These are phyloP conservation scores for Cryptotis parvus DNA, from an alignment of 2,113 vertebrate genomes.

Conservation along the genomic window DNA sequence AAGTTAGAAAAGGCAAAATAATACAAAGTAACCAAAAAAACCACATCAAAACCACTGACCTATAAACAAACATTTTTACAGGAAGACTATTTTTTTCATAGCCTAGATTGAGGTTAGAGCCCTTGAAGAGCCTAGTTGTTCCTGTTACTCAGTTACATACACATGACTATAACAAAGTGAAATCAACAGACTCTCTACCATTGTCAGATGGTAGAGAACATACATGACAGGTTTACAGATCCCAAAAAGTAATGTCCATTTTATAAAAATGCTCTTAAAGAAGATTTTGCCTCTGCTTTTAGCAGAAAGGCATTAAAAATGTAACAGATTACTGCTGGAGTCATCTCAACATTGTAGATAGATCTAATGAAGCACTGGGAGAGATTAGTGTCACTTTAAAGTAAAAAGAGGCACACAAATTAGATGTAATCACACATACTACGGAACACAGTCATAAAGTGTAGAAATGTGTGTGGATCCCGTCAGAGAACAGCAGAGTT, in stretches of 20 bases:
- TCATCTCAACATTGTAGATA: neutral
- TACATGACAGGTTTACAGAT: neutral
- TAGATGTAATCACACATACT: neutral
- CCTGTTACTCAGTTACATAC: neutral
- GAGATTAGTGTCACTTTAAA: neutral
- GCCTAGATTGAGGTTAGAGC: neutral
- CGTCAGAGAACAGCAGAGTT: neutral
- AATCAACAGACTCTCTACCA: neutral
- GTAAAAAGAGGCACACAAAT: neutral
- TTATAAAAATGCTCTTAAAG: neutral
- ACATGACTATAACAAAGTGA: neutral
- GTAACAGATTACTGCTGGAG: neutral
- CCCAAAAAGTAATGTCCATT: neutral
- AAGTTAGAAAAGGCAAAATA: too few species aligned
- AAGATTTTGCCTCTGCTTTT: neutral
- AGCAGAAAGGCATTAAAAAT: neutral
- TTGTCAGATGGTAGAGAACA: neutral
- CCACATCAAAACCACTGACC: neutral
- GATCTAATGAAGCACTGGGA: neutral
- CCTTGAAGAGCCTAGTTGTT: neutral
- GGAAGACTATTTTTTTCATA: constrained; percentile 2
- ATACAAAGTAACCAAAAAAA: neutral
- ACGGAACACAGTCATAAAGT: neutral
- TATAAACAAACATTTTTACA: neutral
- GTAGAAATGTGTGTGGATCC: neutral